Conservation (phyloP, 2,888 invertebrate species). For the Antheraea yamamai region DNA sequence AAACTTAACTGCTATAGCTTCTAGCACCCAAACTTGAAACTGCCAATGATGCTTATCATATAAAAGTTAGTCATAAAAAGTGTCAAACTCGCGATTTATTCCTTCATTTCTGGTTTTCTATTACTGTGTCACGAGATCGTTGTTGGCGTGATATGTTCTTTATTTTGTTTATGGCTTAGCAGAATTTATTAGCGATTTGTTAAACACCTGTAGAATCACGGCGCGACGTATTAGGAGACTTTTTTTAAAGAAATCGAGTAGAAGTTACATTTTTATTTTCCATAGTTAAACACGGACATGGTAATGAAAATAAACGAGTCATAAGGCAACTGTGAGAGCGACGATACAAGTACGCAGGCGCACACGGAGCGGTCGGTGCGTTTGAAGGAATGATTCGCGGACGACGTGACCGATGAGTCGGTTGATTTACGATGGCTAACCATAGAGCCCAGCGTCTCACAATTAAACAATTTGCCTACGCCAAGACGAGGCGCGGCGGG, state of each 20-base stretch:
- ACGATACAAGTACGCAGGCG: background rate
- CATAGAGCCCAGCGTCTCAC: slow-evolving; percentile 63
- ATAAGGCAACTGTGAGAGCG: slow-evolving; percentile 15
- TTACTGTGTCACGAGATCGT: background rate
- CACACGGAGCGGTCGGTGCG: slow-evolving; percentile 50
- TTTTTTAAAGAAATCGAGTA: background rate
- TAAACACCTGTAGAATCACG: no score
- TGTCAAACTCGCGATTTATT: background rate
- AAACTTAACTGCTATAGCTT: background rate
- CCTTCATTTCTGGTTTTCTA: background rate
- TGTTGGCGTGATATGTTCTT: background rate
- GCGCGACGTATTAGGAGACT: background rate
- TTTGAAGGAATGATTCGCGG: slow-evolving; percentile 78
- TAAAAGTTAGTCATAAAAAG: background rate
- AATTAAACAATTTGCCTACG: slow-evolving; percentile 78
- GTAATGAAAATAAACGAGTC: slow-evolving; percentile 16
- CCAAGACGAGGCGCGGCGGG: slow-evolving; percentile 20
- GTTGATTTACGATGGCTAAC: slow-evolving; percentile 77
- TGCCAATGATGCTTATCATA: background rate
- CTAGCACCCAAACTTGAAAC: background rate
- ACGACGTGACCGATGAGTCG: slow-evolving; percentile 41
- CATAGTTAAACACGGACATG: background rate
- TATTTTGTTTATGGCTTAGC: background rate
- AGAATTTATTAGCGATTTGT: background rate
- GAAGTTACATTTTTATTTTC: background rate